These are phyloP conservation scores for Steromphala cineraria DNA, from an alignment of 2,888 invertebrate species.

Conservation along the genomic window DNA sequence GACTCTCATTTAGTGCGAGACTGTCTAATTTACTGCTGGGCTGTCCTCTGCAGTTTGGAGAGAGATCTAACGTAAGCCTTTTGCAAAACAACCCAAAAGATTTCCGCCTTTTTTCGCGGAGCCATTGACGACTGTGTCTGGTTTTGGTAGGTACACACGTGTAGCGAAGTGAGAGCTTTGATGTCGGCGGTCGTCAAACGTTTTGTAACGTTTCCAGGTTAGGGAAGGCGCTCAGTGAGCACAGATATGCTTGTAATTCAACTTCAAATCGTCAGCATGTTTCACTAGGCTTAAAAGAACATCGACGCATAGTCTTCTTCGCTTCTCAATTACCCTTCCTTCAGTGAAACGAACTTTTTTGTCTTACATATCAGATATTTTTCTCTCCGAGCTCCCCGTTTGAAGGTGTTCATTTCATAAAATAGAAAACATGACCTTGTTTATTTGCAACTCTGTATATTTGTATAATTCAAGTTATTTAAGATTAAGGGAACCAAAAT, in stretches of 20 bases:
- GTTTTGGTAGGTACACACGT: neutral
- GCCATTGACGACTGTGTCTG: conserved; percentile 3
- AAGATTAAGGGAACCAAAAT: too few relatives aligned
- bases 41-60: conserved; percentile 11
- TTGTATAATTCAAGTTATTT: too few relatives aligned
- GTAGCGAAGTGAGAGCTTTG: neutral
- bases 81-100: conserved; percentile 10
- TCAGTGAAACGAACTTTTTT: too few relatives aligned
- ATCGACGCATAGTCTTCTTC: too few relatives aligned
- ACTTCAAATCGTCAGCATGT: neutral
- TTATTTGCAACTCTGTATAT: too few relatives aligned
- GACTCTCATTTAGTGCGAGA: conserved; percentile 9
- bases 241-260: conserved; percentile 1
- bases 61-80: conserved; percentile 16
- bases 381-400: too few relatives aligned
- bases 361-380: too few relatives aligned
- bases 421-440: too few relatives aligned
- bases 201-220: too few relatives aligned
- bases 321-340: too few relatives aligned
- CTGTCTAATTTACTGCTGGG: conserved; percentile 16
- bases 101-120: neutral
- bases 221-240: neutral
- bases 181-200: neutral
- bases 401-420: too few relatives aligned
- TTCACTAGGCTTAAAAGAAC: neutral